Base-by-base conservation (phyloP, 2,113 vertebrate genomes). In the Boleophthalmus pectinirostris region DNA sequence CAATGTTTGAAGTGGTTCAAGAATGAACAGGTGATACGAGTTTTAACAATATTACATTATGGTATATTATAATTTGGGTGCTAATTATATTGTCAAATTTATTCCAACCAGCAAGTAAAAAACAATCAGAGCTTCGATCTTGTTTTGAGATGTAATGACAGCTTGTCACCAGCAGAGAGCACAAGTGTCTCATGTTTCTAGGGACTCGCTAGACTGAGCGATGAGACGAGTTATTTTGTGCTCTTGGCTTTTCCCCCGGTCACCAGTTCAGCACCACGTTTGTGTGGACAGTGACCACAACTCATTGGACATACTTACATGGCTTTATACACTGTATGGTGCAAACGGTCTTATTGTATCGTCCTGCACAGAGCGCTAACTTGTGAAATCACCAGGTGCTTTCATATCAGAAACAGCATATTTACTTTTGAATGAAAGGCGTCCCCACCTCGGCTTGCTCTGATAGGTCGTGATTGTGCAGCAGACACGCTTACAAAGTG, bases 401-500 rank as follows among this genome's bases (percentile, higher is more conserved):
- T 35, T 64, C 18, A 38, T 47, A 46, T 72, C 80, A 78, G 76
- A 77, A 86, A 74, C 72, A 49, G 18, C 49, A 71, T 76, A 73
- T 86, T 89, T 87, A 79, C 85, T 74, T 81, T 85, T 35, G 80
- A 82, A 81, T 82, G 54, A 83, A 83, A 78, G 13, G 87, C 80
- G 81, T 85, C 89, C 83, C 85, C 2, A 0, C 70, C 33, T n/a
- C 61, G 8, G 79, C 21, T 1, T 60, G 75, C 82, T 88, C 86
- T 66, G 85, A 86, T 91, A 85, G 85, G 82, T 80, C 80, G 82
- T 90, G 87, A 78, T 91, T 86, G 83, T 78, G 45, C 77, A 78
- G 90, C 16, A 90, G 89, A 90, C 83, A 87, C 49, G 73, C 92
- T 92, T 91, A 81, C 90, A 78, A 61, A 87, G 81, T 78, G 79